Evolutionary conservation across 1,140 invertebrate genomes (phyloP), one percentile per base, ranked within the genome.

Genomic region (Microplitis demolitor): DNA sequence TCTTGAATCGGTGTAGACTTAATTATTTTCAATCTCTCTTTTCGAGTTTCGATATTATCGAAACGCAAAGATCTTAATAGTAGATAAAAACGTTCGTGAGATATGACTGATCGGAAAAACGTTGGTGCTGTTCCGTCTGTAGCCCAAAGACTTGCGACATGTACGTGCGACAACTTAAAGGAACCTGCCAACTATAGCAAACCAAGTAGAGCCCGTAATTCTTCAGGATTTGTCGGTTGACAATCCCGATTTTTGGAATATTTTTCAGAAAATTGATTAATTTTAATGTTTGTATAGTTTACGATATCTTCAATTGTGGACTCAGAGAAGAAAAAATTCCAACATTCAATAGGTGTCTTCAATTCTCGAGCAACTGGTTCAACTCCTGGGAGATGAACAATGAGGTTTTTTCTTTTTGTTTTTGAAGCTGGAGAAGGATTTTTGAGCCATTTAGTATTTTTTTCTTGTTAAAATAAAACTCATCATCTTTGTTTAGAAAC

Each of bases 1-100:
- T 84, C 77, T 71, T 80, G 73, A 11, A 86, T 80, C 4, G 73
- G 78, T 37, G 80, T 79, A 78, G 86, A 83, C 66, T 76, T 72
- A 75, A 85, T 83, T 39, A 63, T 39, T 70, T 72, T 60, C 58
- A 71, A 76, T 64, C 78, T 71, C 64, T 74, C 70, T 13, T 60
- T n/a, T 71, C 82, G 72, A 37, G 80, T 81, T 63, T 37, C 54
- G 76, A 79, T 80, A 54, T 82, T 75, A 72, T 85, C 80, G 70
- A 85, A 83, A 35, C 83, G 75, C 3, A 87, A 54, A 71, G 78
- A 81, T 51, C 74, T 68, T 51, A 82, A 54, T 14, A 87, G 54
- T 58, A 58, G 24, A 8, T 14, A 14, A 31, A 58, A 58, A 58
- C 54, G 16, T 24, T 31, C 31, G 24, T 58, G 31, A 24, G n/a